phyloP scores from a whole-genome alignment of 1,140 invertebrate genomes.

The Scaptomyza pallida region DNA sequence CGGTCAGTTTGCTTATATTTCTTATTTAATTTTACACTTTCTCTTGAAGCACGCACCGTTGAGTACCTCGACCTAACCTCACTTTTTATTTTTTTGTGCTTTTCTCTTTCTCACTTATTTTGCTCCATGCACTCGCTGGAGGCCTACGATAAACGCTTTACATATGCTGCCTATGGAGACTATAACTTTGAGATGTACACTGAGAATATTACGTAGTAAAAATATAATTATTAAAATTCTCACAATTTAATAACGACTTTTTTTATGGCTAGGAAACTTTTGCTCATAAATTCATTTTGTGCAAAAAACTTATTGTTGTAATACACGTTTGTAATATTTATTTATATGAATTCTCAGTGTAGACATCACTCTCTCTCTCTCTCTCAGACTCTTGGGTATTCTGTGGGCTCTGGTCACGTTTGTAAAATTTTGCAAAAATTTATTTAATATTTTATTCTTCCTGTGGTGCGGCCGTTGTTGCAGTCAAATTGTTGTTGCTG shows the following conservation, averaged over 20 bases:
- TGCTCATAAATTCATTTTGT: too few relatives aligned
- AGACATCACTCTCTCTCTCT: neutral
- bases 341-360: neutral
- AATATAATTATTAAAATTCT: too few relatives aligned
- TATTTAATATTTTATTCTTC: constrained; percentile 79
- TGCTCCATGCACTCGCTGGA: neutral
- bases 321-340: neutral
- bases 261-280: too few relatives aligned
- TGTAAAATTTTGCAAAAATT: constrained; percentile 66
- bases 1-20: constrained; percentile 75
- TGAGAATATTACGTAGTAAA: too few relatives aligned
- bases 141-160: constrained; percentile 46
- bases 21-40: constrained; percentile 77
- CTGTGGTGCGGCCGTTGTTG: constrained; percentile 45
- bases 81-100: neutral
- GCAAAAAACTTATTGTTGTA: neutral
- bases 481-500: constrained; percentile 35
- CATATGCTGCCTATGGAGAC: constrained; percentile 36
- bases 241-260: too few relatives aligned
- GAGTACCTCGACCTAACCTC: too few relatives aligned
- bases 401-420: constrained; percentile 63
- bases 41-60: constrained; percentile 9
- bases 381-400: neutral
- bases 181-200: constrained; percentile 27
- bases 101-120: neutral